These are phyloP conservation scores for Cinclus cinclus DNA, from an alignment of 2,113 vertebrate genomes.

Conservation along the genomic window DNA sequence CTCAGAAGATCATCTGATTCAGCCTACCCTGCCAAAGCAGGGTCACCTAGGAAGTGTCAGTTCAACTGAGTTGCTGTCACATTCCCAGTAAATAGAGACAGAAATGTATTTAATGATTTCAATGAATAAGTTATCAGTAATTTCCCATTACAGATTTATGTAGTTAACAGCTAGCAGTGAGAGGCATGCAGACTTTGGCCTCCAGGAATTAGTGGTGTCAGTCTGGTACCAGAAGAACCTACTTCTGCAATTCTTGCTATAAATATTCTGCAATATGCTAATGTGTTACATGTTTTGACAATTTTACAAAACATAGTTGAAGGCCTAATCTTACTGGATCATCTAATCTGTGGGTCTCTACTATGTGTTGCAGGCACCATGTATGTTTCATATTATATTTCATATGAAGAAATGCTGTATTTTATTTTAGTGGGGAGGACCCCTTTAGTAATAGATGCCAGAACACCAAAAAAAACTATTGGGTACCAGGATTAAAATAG, in stretches of 20 bases:
- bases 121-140: background rate
- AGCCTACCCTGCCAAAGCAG: background rate
- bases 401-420: background rate
- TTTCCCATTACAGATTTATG: background rate
- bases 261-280: background rate
- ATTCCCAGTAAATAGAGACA: constrained; percentile 15
- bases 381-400: background rate
- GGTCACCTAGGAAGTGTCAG: background rate
- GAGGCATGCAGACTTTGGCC: background rate
- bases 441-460: background rate
- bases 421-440: background rate
- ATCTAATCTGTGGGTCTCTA: background rate
- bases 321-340: accelerated
- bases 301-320: background rate
- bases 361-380: background rate
- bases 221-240: background rate
- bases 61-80: constrained; percentile 22
- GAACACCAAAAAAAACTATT: background rate
- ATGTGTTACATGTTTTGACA: background rate
- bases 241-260: background rate
- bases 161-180: background rate
- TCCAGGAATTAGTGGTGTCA: background rate
- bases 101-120: background rate
- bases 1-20: background rate
- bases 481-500: background rate